phyloP scores from a whole-genome alignment of 2,797 vertebrate species.

The Enteromius unitaeniatus region DNA sequence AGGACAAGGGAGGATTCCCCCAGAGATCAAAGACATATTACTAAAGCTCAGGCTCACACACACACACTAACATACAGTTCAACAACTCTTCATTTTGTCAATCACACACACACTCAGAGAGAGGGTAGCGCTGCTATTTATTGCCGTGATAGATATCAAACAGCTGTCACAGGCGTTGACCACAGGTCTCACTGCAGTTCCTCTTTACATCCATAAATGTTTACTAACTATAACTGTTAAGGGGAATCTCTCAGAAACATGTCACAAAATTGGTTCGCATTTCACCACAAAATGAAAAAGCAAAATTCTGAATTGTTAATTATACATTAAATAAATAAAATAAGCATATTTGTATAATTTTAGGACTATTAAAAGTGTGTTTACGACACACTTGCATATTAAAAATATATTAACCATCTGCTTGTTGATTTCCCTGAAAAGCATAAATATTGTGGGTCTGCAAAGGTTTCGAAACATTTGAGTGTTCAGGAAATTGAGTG shows the following conservation, averaged over 20 bases:
- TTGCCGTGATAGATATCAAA: constrained; percentile 13
- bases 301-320: neutral
- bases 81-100: constrained; percentile 29
- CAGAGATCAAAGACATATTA: constrained; percentile 50
- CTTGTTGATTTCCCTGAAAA: neutral
- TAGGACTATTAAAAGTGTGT: neutral
- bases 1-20: constrained; percentile 52
- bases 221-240: neutral
- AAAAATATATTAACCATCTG: neutral
- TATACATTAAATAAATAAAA: neutral
- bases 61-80: constrained; percentile 26
- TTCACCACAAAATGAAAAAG: neutral
- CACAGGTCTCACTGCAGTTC: constrained; percentile 19
- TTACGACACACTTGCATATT: neutral
- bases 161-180: constrained; percentile 34
- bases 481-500: neutral
- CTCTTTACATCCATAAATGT: constrained; percentile 16
- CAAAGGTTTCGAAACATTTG: neutral
- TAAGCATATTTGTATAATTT: neutral
- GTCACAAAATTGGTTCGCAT: neutral
- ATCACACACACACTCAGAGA: neutral
- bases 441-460: neutral
- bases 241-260: neutral
- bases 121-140: constrained; percentile 8
- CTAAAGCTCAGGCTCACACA: constrained; percentile 29